These are phyloP conservation scores for Phocoena sinus DNA, from an alignment of 2,113 vertebrate species.

Conservation along the genomic window DNA sequence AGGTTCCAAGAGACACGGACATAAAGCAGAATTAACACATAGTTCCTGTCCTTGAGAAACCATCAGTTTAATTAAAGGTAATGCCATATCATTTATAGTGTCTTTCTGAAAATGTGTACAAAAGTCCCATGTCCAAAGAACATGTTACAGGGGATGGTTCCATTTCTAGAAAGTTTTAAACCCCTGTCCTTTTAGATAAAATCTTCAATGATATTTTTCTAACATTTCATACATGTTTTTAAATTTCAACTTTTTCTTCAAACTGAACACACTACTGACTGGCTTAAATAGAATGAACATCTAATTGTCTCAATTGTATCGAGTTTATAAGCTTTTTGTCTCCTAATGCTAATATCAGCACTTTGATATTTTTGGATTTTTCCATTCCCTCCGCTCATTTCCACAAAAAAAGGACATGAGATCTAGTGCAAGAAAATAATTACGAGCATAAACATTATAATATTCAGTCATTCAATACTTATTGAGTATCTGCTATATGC, in stretches of 20 bases:
- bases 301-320: background rate
- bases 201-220: background rate
- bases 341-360: background rate
- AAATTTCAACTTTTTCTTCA: conserved; percentile 19
- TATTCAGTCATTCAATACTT: background rate
- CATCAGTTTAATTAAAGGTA: background rate
- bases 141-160: background rate
- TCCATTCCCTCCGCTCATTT: background rate
- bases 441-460: background rate
- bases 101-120: background rate
- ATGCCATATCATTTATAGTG: background rate
- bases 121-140: conserved; percentile 7
- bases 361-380: background rate
- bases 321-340: background rate
- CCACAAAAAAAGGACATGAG: background rate
- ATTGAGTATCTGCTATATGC: background rate
- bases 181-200: background rate
- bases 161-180: conserved; percentile 8
- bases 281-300: background rate
- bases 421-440: background rate
- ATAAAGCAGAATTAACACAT: background rate
- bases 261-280: background rate
- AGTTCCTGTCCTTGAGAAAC: background rate
- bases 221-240: background rate
- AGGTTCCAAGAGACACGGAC: background rate